Evolutionary conservation across 37 sponge, comb jelly and placozoan genomes (phyloP), one percentile per base, ranked within the genome.

Genomic region (Diacarnus erythraeanus): DNA sequence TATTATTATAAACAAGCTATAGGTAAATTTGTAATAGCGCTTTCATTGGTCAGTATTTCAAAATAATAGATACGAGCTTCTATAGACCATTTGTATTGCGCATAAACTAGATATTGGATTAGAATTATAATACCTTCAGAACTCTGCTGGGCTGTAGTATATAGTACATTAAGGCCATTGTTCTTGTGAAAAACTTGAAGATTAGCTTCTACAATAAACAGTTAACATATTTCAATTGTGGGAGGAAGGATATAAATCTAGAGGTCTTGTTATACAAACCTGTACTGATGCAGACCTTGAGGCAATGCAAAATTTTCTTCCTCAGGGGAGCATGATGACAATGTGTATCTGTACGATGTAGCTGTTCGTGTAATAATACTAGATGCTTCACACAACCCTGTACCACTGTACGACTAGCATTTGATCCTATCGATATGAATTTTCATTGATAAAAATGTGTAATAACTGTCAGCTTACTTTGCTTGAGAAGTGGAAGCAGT

Each of bases 401-500:
- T 1, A 54, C 74, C 12, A 34, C 44, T 17, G 54, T 30, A 22
- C 68, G 36, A 22, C 30, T 44, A 29, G 35, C 29, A 47, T 36
- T 60, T 2, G 56, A 20, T 35, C 63, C 79, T 78, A 25, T 6
- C 9, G 20, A 58, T 23, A 60, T n/a, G n/a, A n/a, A 47, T 47
- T 47, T 12, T 15, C 51, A 47, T 15, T 6, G 51, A 47, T 6
- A 47, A 12, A 47, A 47, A 12, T 47, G 51, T 47, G 51, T 26
- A 34, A 25, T 47, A 12, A 12, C 51, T 38, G 57, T 31, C 4
- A 3, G 41, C 77, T 42, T 38, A 87, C 87, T 81, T 69, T 67
- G 69, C 26, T 76, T 87, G 43, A 87, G 63, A 10, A 87, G 77
- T 35, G 54, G 67, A 36, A 63, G 4, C 18, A 87, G 76, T 29